These are phyloP conservation scores for Pollenia amentaria DNA, from an alignment of 2,888 invertebrate species.

Conservation along the genomic window DNA sequence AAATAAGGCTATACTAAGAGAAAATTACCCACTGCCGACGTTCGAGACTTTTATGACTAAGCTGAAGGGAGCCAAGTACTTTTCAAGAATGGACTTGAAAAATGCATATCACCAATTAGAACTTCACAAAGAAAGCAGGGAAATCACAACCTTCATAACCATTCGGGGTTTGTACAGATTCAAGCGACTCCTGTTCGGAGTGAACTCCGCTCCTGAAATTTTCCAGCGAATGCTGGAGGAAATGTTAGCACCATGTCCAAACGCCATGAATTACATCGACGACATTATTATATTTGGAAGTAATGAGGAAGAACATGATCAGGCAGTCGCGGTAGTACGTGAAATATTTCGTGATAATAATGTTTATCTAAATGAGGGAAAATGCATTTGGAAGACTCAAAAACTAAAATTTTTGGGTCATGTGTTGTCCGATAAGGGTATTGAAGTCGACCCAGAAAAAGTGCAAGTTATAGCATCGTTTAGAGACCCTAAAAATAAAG, in stretches of 20 bases:
- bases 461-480: constrained; percentile 75
- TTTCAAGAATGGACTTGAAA: constrained; percentile 78
- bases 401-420: constrained; percentile 77
- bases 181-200: too few relatives aligned
- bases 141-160: constrained; percentile 72
- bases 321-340: constrained; percentile 74
- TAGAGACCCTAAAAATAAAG: constrained; percentile 76
- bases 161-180: too few relatives aligned
- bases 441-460: constrained; percentile 74
- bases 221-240: too few relatives aligned
- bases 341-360: constrained; percentile 74
- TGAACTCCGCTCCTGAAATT: too few relatives aligned
- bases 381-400: constrained; percentile 73
- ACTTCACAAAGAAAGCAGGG: constrained; percentile 64
- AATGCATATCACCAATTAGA: constrained; percentile 78
- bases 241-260: constrained; percentile 77
- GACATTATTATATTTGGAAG: constrained; percentile 75
- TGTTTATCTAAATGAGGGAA: constrained; percentile 77
- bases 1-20: constrained; percentile 53
- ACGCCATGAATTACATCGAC: constrained; percentile 77
- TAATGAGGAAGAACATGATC: constrained; percentile 77
- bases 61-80: too few relatives aligned
- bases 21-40: constrained; percentile 73
- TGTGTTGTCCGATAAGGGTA: constrained; percentile 73
- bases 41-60: too few relatives aligned